Evolutionary conservation across 2,888 invertebrate species (phyloP).

Genomic region (Melanostoma mellinum): DNA sequence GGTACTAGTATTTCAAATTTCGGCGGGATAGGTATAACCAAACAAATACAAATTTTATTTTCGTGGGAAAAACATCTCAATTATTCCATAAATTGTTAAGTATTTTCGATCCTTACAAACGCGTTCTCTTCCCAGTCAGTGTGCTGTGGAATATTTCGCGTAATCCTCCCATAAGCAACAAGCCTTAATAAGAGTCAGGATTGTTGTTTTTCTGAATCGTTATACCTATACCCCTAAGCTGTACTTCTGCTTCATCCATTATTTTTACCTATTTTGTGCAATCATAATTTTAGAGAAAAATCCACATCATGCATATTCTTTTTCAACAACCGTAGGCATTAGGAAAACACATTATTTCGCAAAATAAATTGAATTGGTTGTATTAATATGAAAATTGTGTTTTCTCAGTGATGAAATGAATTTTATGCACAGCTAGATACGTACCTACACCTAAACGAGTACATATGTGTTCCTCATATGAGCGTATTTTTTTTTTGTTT

Average conservation of each 20-base stretch:
- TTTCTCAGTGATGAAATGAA: slow-evolving; percentile 38
- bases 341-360: slow-evolving; percentile 27
- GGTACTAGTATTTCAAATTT: too few species aligned
- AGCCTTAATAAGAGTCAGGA: too few species aligned
- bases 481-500: not conserved
- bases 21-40: rapidly evolving
- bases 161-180: too few species aligned
- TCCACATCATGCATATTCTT: slow-evolving; percentile 38
- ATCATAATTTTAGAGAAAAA: slow-evolving; percentile 20
- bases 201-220: too few species aligned
- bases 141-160: too few species aligned
- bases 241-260: too few species aligned
- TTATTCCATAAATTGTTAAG: too few species aligned
- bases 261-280: slow-evolving; percentile 3
- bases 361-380: slow-evolving; percentile 40
- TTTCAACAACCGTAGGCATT: slow-evolving; percentile 31
- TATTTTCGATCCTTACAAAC: too few species aligned
- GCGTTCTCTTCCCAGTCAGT: too few species aligned
- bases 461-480: slow-evolving; percentile 5
- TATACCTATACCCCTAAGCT: too few species aligned
- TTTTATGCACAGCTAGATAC: slow-evolving; percentile 30
- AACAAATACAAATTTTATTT: too few species aligned
- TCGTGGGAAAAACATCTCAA: too few species aligned
- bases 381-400: slow-evolving; percentile 44
- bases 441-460: not conserved